Conservation (phyloP, 2,888 invertebrate species). For the Phaonia tiefii region DNA sequence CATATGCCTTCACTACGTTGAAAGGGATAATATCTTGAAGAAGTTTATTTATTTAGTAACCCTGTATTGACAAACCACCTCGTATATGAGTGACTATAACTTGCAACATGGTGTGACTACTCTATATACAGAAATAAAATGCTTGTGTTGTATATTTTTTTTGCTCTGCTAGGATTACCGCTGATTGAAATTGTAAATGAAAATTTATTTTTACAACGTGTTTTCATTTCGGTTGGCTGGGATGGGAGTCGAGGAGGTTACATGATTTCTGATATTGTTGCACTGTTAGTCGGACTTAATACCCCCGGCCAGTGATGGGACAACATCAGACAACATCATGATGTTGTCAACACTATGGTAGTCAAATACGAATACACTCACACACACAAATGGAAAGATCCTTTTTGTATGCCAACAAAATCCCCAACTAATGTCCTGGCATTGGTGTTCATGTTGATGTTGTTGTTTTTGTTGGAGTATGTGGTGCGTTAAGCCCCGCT, state of each 20-base stretch:
- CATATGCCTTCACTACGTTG: no score
- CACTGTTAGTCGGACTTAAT: slow-evolving; percentile 47
- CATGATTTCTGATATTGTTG: slow-evolving; percentile 47
- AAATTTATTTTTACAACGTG: slow-evolving; percentile 75
- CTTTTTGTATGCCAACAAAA: slow-evolving; percentile 29
- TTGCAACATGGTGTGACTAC: slow-evolving; percentile 1
- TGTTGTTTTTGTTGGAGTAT: slow-evolving; percentile 22
- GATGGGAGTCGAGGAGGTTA: background rate
- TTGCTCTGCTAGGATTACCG: slow-evolving; percentile 75
- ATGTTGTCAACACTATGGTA: slow-evolving; percentile 64
- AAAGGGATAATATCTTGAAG: no score
- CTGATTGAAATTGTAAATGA: slow-evolving; percentile 80
- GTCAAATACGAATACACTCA: background rate
- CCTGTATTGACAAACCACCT: no score
- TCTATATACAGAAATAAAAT: slow-evolving; percentile 4
- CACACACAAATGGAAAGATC: background rate
- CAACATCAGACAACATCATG: slow-evolving; percentile 51
- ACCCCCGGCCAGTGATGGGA: slow-evolving; percentile 33
- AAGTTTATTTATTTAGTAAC: no score
- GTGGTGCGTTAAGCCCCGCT: slow-evolving; percentile 29
- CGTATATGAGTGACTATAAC: background rate
- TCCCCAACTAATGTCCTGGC: slow-evolving; percentile 59
- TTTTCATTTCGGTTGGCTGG: slow-evolving; percentile 53
- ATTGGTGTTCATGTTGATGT: slow-evolving; percentile 22
- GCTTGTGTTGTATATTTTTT: slow-evolving; percentile 23